Base-by-base conservation (phyloP, 1,140 invertebrate genomes). In the Pemphigus obesinymphae region DNA sequence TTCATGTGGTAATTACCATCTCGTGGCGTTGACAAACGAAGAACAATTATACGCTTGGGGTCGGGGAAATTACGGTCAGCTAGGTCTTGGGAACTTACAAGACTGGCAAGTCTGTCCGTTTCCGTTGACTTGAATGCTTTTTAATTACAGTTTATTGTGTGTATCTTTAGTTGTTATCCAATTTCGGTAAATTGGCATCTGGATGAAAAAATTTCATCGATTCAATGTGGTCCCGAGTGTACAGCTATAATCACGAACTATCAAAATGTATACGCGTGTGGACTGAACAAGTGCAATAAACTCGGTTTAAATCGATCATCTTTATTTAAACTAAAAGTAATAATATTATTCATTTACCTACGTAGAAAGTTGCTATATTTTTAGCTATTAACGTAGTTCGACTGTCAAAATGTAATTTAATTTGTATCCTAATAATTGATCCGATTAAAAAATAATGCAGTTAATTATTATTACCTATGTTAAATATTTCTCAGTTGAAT, bases 21-120 rank as follows among this genome's bases (percentile, higher is more conserved):
- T 92, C 2, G 88, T 91, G 10, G 92, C 90, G 5, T 86, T 94
- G 20, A 89, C 89, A 29, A 87, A 88, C 37, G 89, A 91, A 83
- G 90, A 91, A 3, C 87, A 89, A 53, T 88, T 93, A 10, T 93
- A 90, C 85, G 87, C 90, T 20, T 95, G 93, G 93, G 93, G 93
- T 10, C 87, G 88, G 78, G 91, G 91, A 48, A 85, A 88, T 53
- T 85, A 88, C 82, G 93, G 93, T 2, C 89, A 91, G 82, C 87
- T 94, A 3, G 93, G 92, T 1, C 88, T 91, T 15, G 92, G 91
- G 13, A 88, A 88, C 70, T 88, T 90, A 83, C 89, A 92, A 82
- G 88, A 90, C 84, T 86, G 88, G 86, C 88, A 82, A 83, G 73
- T 84, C 72, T 10, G 3, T 29, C 5, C 0, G 7, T 26, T 26